Conservation (phyloP, 2,888 invertebrate genomes). For the Volucella bombylans region DNA sequence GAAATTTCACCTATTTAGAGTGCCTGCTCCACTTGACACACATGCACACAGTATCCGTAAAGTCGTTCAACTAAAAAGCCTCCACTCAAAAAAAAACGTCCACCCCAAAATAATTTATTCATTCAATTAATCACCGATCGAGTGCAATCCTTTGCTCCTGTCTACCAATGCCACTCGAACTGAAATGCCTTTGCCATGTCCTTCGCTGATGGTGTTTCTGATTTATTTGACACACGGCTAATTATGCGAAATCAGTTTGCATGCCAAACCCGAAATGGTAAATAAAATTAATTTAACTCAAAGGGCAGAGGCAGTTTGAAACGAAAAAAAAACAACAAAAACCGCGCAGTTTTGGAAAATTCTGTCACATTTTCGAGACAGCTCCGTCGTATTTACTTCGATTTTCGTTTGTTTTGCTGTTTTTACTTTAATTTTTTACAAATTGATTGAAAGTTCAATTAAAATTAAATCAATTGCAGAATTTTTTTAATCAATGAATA, state of each 20-base stretch:
- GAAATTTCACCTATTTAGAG: too few relatives aligned
- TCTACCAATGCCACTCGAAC: slow-evolving; percentile 60
- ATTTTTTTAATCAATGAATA: slow-evolving; percentile 12
- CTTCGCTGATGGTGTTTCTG: slow-evolving; percentile 29
- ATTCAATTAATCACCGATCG: slow-evolving; percentile 51
- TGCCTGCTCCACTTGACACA: too few relatives aligned
- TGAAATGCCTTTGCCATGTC: slow-evolving; percentile 50
- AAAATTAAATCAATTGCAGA: slow-evolving; percentile 36
- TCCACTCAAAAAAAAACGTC: not conserved
- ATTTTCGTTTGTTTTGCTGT: not conserved
- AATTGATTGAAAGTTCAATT: slow-evolving; percentile 39
- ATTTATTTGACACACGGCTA: slow-evolving; percentile 57
- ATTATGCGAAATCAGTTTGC: slow-evolving; percentile 55
- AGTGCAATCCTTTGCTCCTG: slow-evolving; percentile 40
- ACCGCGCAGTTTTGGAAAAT: not conserved
- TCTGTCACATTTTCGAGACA: slow-evolving; percentile 32
- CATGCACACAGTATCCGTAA: too few relatives aligned
- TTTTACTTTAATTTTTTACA: not conserved
- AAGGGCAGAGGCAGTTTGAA: slow-evolving; percentile 7
- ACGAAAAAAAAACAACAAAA: slow-evolving; percentile 14
- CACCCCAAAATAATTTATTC: slow-evolving; percentile 43
- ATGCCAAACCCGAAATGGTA: slow-evolving; percentile 25
- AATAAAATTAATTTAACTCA: slow-evolving; percentile 43
- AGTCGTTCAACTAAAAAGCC: too few relatives aligned
- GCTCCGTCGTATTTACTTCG: slow-evolving; percentile 37